phyloP scores from a whole-genome alignment of 37 sponge, comb jelly and placozoan genomes.

The Crambe crambe region DNA sequence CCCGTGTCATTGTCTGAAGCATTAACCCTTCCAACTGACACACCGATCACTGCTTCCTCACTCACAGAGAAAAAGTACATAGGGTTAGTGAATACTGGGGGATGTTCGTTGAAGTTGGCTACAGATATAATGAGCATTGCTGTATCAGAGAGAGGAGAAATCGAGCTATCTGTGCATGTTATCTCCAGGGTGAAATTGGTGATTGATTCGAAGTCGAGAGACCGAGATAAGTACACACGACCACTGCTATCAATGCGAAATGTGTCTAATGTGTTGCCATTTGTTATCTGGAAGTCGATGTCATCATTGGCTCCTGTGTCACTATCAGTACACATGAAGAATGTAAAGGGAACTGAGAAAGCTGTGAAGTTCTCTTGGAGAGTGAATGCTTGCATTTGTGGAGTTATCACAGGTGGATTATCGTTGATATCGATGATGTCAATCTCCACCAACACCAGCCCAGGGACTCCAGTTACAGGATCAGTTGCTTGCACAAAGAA shows the following conservation, averaged over 20 bases:
- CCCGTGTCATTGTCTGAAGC: conserved; percentile 44
- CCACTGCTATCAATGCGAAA: conserved; percentile 17
- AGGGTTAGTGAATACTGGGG: conserved; percentile 35
- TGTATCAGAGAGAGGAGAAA: conserved; percentile 25
- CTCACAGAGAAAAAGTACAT: conserved; percentile 38
- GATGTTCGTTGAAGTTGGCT: conserved; percentile 42
- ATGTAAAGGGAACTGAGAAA: not conserved
- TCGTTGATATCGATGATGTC: conserved; percentile 32
- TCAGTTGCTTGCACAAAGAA: conserved; percentile 55
- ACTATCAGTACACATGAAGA: conserved; percentile 39
- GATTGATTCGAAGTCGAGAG: conserved; percentile 47
- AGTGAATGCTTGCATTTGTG: conserved; percentile 6
- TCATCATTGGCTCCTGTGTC: conserved; percentile 50
- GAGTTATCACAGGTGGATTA: conserved; percentile 42
- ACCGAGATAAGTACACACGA: not conserved
- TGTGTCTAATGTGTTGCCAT: conserved; percentile 4
- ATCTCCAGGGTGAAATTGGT: conserved; percentile 30
- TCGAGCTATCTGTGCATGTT: conserved; percentile 41
- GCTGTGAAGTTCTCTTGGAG: conserved; percentile 24
- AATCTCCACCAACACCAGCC: conserved; percentile 15
- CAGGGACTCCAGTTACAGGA: not conserved
- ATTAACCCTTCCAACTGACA: conserved; percentile 20
- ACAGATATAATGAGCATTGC: conserved; percentile 40
- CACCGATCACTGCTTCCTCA: conserved; percentile 11
- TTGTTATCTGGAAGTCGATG: conserved; percentile 4